Evolutionary conservation across 2,113 vertebrate species (phyloP), one percentile per base, ranked within the genome.

Genomic region (Limanda limanda): DNA sequence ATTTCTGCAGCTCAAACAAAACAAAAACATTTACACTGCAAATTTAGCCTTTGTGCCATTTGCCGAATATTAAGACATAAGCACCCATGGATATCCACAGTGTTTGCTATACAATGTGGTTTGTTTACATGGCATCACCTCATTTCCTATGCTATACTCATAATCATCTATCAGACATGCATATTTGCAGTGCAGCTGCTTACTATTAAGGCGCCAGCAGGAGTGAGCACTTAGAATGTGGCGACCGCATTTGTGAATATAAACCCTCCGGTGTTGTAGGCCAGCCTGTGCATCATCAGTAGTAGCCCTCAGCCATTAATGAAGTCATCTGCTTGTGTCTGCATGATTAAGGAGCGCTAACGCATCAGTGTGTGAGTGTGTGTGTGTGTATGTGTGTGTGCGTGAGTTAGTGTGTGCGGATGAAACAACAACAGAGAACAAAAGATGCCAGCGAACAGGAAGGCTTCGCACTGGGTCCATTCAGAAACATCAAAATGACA

Each of bases 261-360:
- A 81, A 88, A 76, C 64, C 82, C 83, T 80, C 76, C 27, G 83
- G 82, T 86, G 42, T 76, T 85, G 73, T 42, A 73, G 82, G 45
- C 68, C 45, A 24, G 60, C 74, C 76, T 84, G 75, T 76, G 73
- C 82, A 79, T 87, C 82, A 86, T 91, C 82, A 84, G 84, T 73
- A 79, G 74, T 83, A 74, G 76, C 84, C 79, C 85, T 76, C 73
- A 82, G 87, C 78, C 63, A 87, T 90, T 92, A 92, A 92, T 89
- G 85, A 91, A 86, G 81, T 86, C 83, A 58, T 89, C 85, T 78
- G 87, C 86, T 87, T 89, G 86, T 77, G 84, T 81, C 86, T 85
- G 82, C 83, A 83, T 91, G 90, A 93, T 90, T 88, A 91, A 85
- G 78, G 79, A 79, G 76, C 54, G 68, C 67, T 84, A 76, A 71